phyloP scores from a whole-genome alignment of 2,888 invertebrate genomes.

The Lingula anatina region DNA sequence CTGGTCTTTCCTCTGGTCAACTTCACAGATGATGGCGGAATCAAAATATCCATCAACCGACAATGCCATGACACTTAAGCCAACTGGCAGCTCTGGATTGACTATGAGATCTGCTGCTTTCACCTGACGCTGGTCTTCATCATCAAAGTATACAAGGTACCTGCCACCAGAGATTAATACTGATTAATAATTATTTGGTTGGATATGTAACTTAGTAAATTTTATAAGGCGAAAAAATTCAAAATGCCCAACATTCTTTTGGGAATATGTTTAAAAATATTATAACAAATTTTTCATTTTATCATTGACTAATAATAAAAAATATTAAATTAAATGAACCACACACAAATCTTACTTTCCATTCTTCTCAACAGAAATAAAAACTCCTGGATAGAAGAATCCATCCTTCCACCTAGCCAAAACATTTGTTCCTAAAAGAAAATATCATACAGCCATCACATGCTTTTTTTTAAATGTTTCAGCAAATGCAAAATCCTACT shows the following conservation, averaged over 20 bases:
- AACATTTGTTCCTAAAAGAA: conserved; percentile 24
- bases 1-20: conserved; percentile 6
- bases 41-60: conserved; percentile 26
- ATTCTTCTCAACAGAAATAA: conserved; percentile 4
- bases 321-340: no score
- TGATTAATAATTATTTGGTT: no score
- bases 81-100: conserved; percentile 25
- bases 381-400: conserved; percentile 32
- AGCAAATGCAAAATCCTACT: no score
- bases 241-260: no score
- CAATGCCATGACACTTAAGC: conserved; percentile 36
- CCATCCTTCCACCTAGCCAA: conserved; percentile 42
- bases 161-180: conserved; percentile 13
- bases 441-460: neutral
- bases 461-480: no score
- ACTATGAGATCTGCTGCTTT: conserved; percentile 24
- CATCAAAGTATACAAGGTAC: conserved; percentile 29
- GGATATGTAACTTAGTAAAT: no score
- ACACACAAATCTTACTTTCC: conserved; percentile 3
- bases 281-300: no score
- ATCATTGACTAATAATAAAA: no score
- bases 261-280: no score
- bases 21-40: conserved; percentile 24
- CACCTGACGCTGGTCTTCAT: conserved; percentile 25
- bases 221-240: no score